Evolutionary conservation across 2,113 vertebrate species (phyloP), one percentile per base, ranked within the genome.

Genomic region (Conger conger): DNA sequence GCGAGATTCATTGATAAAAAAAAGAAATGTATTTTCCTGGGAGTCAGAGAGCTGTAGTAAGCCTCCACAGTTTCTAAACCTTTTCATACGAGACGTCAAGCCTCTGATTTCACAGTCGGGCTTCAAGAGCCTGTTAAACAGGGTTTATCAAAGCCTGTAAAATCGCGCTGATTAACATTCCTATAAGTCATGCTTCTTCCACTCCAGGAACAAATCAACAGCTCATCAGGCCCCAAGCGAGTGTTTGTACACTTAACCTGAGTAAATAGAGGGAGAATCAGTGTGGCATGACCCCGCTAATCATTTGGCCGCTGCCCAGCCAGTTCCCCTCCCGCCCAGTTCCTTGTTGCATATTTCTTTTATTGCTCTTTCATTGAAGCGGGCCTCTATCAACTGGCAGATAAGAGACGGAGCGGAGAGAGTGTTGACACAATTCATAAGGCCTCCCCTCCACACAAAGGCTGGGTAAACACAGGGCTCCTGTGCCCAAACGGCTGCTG

Each of bases 371-470:
- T 88, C 90, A 91, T 92, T 92, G 90, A 91, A 92, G 88, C 85
- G 89, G 89, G 81, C 89, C 92, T 94, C 94, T 94, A 95, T 94
- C 91, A 89, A 87, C 86, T 84, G 54, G 88, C 88, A 92, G 94
- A 95, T 95, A 95, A 94, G 92, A 89, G 88, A 91, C 91, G 93
- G n/a, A n/a, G n/a, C 93, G 91, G 89, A 84, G 88, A 86, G 86
- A 88, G 91, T 93, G 93, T 94, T 94, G 93, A 94, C 93, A 94
- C 92, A 93, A 94, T 93, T 95, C 93, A 94, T 94, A 88, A 93
- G 91, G 88, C 88, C 85, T 15, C 33, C 27, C 87, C 88, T 87
- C 88, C 27, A 88, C 90, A 91, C 89, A 93, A 91, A 92, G 91
- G 91, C 87, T 90, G 85, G 90, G 92, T 93, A 94, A 95, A 95